Base-by-base conservation (phyloP, 2,113 vertebrate genomes). In the Dinomys branickii region DNA sequence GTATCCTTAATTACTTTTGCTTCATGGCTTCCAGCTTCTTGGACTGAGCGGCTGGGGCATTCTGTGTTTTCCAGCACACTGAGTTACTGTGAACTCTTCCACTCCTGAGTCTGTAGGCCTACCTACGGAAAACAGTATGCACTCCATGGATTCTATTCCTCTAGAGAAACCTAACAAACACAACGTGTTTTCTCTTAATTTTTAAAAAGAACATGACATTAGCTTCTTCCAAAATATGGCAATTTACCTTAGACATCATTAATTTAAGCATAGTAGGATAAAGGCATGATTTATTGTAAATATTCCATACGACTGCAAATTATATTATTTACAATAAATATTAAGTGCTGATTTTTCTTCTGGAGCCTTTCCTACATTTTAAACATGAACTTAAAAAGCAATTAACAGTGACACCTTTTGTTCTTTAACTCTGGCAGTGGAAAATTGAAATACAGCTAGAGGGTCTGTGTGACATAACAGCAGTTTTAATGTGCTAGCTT, bases 391-490 rank as follows among this genome's bases (percentile, higher is more conserved):
- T 73, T 82, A 87, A 83, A 41, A 91, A 85, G 16, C 67, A 90
- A 67, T 97, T 97, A 94, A 86, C 54, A 83, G 24, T 91, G n/a
- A 88, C 33, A 91, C 12, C 26, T 88, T 78, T 85, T 91, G 90
- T 56, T 85, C 26, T 28, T 22, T 38, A 67, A 1, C 14, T 96
- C n/a, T 91, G 94, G 54, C 91, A 91, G 73, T 89, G 9, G n/a
- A 97, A 95, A 91, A 91, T 91, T 86, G 84, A 73, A 96, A 73
- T 38, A 82, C 63, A 28, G 12, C 58, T 94, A n/a, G 35, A 95
- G 71, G 41, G 30, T 75, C 14, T 91, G 14, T 52, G 30, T 58
- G 80, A 58, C n/a, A 84, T 78, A 91, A 93, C 1, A 67, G 59
- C 28, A 47, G 41, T 93, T 95, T 81, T 69, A 97, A 87, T 88